phyloP scores from a whole-genome alignment of 2,113 vertebrate genomes.

The Willisornis vidua region DNA sequence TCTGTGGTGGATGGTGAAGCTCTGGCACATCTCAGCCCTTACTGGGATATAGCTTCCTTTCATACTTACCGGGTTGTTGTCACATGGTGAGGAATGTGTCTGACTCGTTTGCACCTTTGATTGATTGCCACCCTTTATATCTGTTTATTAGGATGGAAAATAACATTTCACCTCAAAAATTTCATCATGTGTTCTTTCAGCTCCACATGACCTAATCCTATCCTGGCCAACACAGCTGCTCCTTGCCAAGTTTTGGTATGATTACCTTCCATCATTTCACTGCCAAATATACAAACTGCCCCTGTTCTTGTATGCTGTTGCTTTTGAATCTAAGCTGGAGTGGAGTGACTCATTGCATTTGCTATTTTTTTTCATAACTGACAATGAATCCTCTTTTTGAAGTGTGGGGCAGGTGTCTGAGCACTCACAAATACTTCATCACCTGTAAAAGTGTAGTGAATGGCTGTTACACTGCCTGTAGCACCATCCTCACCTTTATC shows the following conservation, averaged over 20 bases:
- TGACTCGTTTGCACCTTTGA: background rate
- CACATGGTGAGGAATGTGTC: background rate
- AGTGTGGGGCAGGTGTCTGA: background rate
- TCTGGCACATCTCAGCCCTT: background rate
- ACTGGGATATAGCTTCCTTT: background rate
- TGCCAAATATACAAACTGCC: background rate
- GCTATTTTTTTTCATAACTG: background rate
- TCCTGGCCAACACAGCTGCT: background rate
- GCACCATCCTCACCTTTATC: conserved; percentile 1
- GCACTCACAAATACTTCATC: background rate
- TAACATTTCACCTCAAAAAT: conserved; percentile 27
- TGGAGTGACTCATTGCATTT: background rate
- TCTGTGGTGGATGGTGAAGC: background rate
- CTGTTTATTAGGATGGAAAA: conserved; percentile 32
- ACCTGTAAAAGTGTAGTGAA: background rate
- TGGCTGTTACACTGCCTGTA: background rate
- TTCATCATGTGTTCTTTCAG: conserved; percentile 9
- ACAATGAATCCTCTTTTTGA: background rate
- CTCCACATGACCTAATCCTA: conserved; percentile 1
- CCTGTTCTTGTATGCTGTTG: background rate
- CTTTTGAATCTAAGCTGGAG: conserved; percentile 16
- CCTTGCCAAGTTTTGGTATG: conserved; percentile 2
- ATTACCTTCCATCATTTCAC: background rate
- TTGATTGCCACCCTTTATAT: background rate
- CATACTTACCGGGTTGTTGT: background rate